These are phyloP conservation scores for Chesias legatella DNA, from an alignment of 2,888 invertebrate genomes.

Conservation along the genomic window DNA sequence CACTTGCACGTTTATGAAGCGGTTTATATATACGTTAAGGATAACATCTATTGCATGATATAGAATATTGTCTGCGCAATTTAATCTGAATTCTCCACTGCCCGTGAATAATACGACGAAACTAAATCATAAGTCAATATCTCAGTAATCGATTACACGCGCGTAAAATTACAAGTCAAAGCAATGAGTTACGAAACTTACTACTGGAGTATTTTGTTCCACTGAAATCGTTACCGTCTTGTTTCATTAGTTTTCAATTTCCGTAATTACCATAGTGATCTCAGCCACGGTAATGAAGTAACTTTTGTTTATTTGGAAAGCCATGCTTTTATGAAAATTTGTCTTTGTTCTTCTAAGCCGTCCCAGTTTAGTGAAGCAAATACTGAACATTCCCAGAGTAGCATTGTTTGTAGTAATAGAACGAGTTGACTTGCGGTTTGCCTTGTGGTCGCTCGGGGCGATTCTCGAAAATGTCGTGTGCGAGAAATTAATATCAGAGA, in stretches of 20 bases:
- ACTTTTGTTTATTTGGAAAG: too few relatives aligned
- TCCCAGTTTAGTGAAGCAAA: conserved; percentile 6
- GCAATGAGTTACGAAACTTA: conserved; percentile 5
- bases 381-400: conserved; percentile 26
- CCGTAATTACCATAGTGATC: too few relatives aligned
- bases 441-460: conserved; percentile 41
- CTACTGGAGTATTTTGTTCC: conserved; percentile 2
- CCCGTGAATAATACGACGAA: conserved; percentile 9
- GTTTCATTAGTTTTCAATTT: conserved; percentile 2
- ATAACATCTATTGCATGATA: not conserved
- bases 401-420: conserved; percentile 34
- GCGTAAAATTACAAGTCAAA: conserved; percentile 6
- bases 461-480: too few relatives aligned
- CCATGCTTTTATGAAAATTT: conserved; percentile 2
- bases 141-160: conserved; percentile 11
- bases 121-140: conserved; percentile 5
- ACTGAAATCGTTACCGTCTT: not conserved
- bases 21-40: conserved; percentile 2
- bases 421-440: conserved; percentile 46
- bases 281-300: too few relatives aligned
- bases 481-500: too few relatives aligned
- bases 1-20: not conserved
- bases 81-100: conserved; percentile 4
- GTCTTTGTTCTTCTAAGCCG: not conserved
- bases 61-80: not conserved